phyloP scores from a whole-genome alignment of 2,888 invertebrate genomes.

The Hartigia nigra region DNA sequence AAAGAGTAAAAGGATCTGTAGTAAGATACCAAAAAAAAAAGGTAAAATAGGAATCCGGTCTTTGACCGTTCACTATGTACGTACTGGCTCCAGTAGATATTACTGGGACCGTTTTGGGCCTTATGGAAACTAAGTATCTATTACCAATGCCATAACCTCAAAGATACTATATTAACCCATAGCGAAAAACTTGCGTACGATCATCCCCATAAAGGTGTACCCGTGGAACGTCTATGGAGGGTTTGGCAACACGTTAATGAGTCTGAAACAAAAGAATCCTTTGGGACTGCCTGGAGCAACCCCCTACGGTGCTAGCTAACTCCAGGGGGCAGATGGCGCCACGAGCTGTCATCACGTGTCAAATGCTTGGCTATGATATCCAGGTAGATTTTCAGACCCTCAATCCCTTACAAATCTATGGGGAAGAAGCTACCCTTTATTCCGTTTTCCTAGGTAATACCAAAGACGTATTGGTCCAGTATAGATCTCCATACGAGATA shows the following conservation, averaged over 20 bases:
- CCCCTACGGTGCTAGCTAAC: slow-evolving; percentile 53
- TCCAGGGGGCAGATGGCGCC: slow-evolving; percentile 65
- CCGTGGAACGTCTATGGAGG: slow-evolving; percentile 34
- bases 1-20: not conserved
- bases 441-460: slow-evolving; percentile 25
- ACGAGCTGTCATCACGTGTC: slow-evolving; percentile 66
- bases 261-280: slow-evolving; percentile 64
- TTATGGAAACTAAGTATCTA: not conserved
- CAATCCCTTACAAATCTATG: slow-evolving; percentile 9
- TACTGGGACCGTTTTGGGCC: not conserved
- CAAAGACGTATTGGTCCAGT: not conserved
- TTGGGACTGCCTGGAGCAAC: slow-evolving; percentile 35
- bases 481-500: slow-evolving; percentile 37
- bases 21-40: not conserved
- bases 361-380: slow-evolving; percentile 47
- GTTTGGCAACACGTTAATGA: slow-evolving; percentile 64
- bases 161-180: not conserved
- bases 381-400: slow-evolving; percentile 39
- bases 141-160: not conserved
- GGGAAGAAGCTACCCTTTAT: slow-evolving; percentile 35
- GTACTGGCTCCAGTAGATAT: not conserved
- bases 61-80: not conserved
- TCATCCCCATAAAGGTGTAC: not conserved
- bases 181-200: not conserved
- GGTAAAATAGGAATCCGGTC: not conserved